Base-by-base conservation (phyloP, 1,140 invertebrate genomes). In the Lepidurus couesii region DNA sequence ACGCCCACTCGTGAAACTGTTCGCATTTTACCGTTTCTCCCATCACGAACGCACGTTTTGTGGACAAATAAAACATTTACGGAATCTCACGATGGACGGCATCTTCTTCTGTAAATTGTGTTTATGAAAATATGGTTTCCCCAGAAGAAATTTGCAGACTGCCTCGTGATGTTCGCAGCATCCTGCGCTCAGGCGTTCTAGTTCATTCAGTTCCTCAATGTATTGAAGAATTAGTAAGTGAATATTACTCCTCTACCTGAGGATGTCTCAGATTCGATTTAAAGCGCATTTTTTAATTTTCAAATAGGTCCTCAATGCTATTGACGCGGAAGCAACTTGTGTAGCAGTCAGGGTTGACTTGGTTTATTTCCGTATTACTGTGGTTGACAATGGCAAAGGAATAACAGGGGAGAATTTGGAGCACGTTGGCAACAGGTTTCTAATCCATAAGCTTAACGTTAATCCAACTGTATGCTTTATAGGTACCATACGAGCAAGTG, bases 341-440 rank as follows among this genome's bases (percentile, higher is more conserved):
- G 21, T 65, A n/a, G 53, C 53, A 65, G 53, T 65, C 16, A 65
- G 53, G 21, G 13, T 65, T 11, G 16, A 65, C 53, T 21, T 74
- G 1, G 13, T 53, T 75, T 86, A 86, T 78, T 87, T 86, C 81
- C 87, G 86, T 80, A 85, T 92, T 78, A 89, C 91, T 86, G 88
- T 91, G 10, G 86, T 91, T 73, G 90, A 92, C 81, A 91, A 92
- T 86, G 90, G 90, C 6, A 75, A 78, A 80, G 90, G 90, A 34
- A 88, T 92, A 44, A 79, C 82, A 10, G 80, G 83, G 77, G 80
- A 83, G 47, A 86, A 91, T 82, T 83, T 91, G 80, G 81, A 86
- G 44, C 77, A 86, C 24, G 80, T 91, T 74, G 90, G 89, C 45
- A 83, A 85, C 80, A 88, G 88, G 86, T 87, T 80, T 76, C 6